Evolutionary conservation across 2,888 invertebrate species (phyloP).

Genomic region (Xanthorhoe designata): DNA sequence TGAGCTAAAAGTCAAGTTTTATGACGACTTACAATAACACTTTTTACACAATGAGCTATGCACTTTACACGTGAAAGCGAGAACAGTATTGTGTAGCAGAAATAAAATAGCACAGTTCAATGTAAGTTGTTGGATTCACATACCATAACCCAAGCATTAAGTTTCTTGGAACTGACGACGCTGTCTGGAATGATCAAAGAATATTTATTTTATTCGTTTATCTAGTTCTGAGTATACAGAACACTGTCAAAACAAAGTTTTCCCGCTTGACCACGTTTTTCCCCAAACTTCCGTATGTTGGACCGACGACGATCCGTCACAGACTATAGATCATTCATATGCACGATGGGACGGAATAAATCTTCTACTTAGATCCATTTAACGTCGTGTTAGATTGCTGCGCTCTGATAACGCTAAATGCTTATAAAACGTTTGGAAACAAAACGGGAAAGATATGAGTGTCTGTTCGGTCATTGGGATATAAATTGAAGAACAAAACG

Average conservation of each 20-base stretch:
- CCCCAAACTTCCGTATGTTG: constrained; percentile 62
- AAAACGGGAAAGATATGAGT: constrained; percentile 26
- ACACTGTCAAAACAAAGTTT: background rate
- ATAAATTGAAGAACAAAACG: background rate
- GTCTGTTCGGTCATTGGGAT: background rate
- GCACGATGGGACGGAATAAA: constrained; percentile 62
- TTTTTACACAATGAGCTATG: too few species aligned
- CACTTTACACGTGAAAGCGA: too few species aligned
- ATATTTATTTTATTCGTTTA: background rate
- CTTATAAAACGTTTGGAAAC: constrained; percentile 44
- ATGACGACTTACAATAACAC: too few species aligned
- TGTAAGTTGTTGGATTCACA: too few species aligned
- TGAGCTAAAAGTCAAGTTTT: too few species aligned
- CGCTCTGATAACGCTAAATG: constrained; percentile 57
- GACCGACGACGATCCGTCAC: constrained; percentile 70
- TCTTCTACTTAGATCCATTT: constrained; percentile 59
- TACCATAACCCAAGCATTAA: too few species aligned
- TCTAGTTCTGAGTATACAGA: constrained; percentile 3
- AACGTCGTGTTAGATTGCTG: constrained; percentile 60
- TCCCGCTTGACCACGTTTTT: constrained; percentile 37
- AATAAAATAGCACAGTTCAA: too few species aligned
- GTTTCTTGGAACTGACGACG: too few species aligned
- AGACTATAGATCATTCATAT: constrained; percentile 66
- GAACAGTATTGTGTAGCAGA: too few species aligned
- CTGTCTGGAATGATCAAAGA: too few species aligned